phyloP scores from a whole-genome alignment of 2,888 invertebrate genomes.

The Lithophane semibrunnea region DNA sequence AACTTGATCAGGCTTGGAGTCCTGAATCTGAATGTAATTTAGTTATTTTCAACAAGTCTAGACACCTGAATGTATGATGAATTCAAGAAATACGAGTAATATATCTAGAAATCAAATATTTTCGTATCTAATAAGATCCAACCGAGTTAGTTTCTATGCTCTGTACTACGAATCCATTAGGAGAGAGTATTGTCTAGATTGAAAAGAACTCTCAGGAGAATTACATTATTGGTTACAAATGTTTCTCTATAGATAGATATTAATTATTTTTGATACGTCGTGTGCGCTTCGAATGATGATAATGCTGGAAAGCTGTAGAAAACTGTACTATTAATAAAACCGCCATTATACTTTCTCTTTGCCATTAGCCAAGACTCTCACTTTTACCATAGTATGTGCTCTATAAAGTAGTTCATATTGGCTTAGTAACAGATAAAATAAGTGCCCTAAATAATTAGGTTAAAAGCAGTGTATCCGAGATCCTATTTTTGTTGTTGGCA shows the following conservation, averaged over 20 bases:
- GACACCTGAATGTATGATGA: slow-evolving; percentile 13
- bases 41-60: slow-evolving; percentile 20
- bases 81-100: slow-evolving; percentile 9
- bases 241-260: slow-evolving; percentile 7
- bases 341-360: slow-evolving; percentile 54
- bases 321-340: slow-evolving; percentile 48
- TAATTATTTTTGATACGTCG: slow-evolving; percentile 31
- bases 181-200: slow-evolving; percentile 13
- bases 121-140: slow-evolving; percentile 11
- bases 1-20: neutral
- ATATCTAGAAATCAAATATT: slow-evolving; percentile 19
- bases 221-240: slow-evolving; percentile 26
- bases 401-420: slow-evolving; percentile 2
- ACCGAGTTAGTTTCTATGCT: slow-evolving; percentile 28
- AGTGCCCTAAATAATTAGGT: slow-evolving; percentile 22
- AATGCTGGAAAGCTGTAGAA: slow-evolving; percentile 48
- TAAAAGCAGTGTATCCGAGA: slow-evolving; percentile 5
- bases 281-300: slow-evolving; percentile 8
- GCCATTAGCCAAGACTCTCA: slow-evolving; percentile 29
- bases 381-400: slow-evolving; percentile 30
- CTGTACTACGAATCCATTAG: slow-evolving; percentile 39
- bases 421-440: slow-evolving; percentile 11
- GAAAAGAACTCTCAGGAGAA: slow-evolving; percentile 11
- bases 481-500: slow-evolving; percentile 8
- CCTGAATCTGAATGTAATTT: neutral